Percentiles rank a stretch among this genome's conserved stretches.
phyloP scores from a whole-genome alignment of 2,113 vertebrate genomes.

The Paradisaea rubra region DNA sequence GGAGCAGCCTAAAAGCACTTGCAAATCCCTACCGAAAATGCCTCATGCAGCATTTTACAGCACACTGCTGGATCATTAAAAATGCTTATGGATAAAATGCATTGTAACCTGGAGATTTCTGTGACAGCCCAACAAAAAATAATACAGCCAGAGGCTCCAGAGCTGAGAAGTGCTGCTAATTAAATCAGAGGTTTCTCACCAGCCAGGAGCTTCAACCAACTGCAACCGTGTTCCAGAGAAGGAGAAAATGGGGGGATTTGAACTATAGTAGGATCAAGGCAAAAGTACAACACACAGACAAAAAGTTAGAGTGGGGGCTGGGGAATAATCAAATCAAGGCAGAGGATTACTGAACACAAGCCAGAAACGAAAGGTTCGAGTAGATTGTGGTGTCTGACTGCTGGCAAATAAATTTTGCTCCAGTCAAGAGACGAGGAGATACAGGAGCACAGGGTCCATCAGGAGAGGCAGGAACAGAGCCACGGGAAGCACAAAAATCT shows the following conservation, averaged over 20 bases:
- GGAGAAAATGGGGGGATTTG: not conserved
- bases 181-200: not conserved
- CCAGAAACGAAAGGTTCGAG: not conserved
- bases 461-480: not conserved
- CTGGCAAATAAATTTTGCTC: constrained; percentile 26
- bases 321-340: not conserved
- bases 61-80: not conserved
- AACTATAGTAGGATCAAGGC: fast-evolving
- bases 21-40: not conserved
- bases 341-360: not conserved
- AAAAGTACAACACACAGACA: not conserved
- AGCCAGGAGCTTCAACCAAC: not conserved
- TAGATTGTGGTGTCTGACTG: not conserved
- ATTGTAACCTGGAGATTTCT: not conserved
- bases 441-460: not conserved
- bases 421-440: not conserved
- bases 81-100: not conserved
- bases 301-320: not conserved
- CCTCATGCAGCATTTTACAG: not conserved
- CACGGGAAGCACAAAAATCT: not conserved
- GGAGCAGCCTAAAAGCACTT: not conserved
- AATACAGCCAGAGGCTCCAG: not conserved
- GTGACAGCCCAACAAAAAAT: not conserved
- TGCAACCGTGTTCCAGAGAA: not conserved
- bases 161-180: not conserved